Evolutionary conservation across 2,888 invertebrate genomes (phyloP).

Genomic region (Idaea straminata): DNA sequence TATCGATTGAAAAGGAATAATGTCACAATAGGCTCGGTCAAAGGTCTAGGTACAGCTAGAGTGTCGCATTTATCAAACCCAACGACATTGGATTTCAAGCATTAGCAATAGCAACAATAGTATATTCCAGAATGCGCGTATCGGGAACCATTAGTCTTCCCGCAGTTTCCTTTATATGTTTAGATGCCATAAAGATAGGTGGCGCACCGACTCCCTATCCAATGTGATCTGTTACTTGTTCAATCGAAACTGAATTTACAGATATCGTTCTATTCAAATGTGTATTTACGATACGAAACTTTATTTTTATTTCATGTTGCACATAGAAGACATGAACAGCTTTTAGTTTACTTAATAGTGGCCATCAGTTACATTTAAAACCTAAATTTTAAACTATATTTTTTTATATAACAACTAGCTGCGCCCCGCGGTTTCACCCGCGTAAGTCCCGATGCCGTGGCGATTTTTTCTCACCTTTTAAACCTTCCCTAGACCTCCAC

Average conservation of each 20-base stretch:
- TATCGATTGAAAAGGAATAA: slow-evolving; percentile 41
- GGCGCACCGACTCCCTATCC: slow-evolving; percentile 56
- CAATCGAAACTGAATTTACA: slow-evolving; percentile 58
- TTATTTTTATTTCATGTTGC: neutral
- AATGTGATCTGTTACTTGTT: slow-evolving; percentile 61
- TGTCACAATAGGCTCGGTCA: slow-evolving; percentile 45
- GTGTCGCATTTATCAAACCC: slow-evolving; percentile 59
- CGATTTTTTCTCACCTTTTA: too few relatives aligned
- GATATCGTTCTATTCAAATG: slow-evolving; percentile 44
- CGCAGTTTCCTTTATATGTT: slow-evolving; percentile 69
- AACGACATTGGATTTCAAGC: slow-evolving; percentile 50
- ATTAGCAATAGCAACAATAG: slow-evolving; percentile 60
- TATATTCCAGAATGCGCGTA: slow-evolving; percentile 66
- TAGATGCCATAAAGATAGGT: slow-evolving; percentile 71
- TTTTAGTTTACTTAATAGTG: neutral
- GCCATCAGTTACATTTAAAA: neutral
- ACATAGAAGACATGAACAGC: neutral
- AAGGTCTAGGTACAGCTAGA: slow-evolving; percentile 40
- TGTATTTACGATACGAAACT: neutral
- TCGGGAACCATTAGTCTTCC: slow-evolving; percentile 68
- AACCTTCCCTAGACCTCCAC: too few relatives aligned
- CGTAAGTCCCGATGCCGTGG: too few relatives aligned
- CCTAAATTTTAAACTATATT: too few relatives aligned
- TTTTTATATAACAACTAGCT: too few relatives aligned
- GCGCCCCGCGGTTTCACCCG: too few relatives aligned